phyloP scores from a whole-genome alignment of 2,888 invertebrate species.

The Nomada ferruginata region DNA sequence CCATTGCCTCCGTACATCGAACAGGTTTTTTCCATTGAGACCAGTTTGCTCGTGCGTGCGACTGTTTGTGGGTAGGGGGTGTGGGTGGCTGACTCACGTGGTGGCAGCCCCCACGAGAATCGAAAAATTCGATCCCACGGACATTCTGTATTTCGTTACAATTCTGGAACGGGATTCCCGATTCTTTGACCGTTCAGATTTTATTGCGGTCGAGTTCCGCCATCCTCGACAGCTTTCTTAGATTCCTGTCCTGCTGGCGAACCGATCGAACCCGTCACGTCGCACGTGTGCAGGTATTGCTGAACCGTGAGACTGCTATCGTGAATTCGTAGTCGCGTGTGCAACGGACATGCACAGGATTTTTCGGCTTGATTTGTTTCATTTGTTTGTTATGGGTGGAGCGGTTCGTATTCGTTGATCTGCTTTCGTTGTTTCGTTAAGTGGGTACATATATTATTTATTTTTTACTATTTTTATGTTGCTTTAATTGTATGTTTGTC shows the following conservation, averaged over 20 bases:
- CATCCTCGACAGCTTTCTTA: background rate
- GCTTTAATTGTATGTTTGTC: too few species aligned
- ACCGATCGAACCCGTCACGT: conserved; percentile 19
- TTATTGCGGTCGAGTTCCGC: conserved; percentile 11
- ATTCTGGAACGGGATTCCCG: conserved; percentile 3
- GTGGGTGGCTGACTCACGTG: background rate
- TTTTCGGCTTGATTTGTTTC: too few species aligned
- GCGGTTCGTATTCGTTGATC: too few species aligned
- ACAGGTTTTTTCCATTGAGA: conserved; percentile 62
- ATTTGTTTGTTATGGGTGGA: too few species aligned
- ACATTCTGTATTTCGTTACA: conserved; percentile 22
- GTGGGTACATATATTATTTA: too few species aligned
- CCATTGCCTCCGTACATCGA: conserved; percentile 67
- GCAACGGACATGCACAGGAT: too few species aligned
- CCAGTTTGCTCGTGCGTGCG: conserved; percentile 31
- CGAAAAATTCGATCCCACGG: conserved; percentile 39
- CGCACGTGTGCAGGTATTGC: background rate
- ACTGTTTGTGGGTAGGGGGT: conserved; percentile 16
- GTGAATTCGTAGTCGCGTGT: background rate
- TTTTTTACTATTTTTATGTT: too few species aligned
- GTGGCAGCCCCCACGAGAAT: background rate
- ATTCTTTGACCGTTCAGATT: conserved; percentile 19
- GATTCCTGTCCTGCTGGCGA: conserved; percentile 15
- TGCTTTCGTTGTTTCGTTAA: too few species aligned
- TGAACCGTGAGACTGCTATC: background rate